Evolutionary conservation across 1,140 invertebrate genomes (phyloP).

Genomic region (Zaprionus camerounensis): DNA sequence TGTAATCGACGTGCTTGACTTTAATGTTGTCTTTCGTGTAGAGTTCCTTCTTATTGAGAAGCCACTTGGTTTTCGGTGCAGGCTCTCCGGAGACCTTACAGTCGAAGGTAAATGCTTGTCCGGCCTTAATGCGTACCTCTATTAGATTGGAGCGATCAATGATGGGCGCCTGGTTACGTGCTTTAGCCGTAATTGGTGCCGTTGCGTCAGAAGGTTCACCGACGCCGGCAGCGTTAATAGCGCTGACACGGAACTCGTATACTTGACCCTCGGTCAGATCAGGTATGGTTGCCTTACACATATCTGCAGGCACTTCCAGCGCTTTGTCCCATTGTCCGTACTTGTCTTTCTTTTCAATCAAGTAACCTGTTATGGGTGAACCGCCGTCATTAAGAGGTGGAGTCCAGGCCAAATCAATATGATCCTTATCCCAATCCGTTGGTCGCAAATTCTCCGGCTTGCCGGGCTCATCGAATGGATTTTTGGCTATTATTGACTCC

Average conservation of each 20-base stretch:
- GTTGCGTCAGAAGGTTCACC: slow-evolving; percentile 97
- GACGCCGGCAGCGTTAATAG: slow-evolving; percentile 96
- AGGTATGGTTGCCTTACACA: slow-evolving; percentile 93
- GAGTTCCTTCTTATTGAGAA: slow-evolving; percentile 90
- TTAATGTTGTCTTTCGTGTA: slow-evolving; percentile 89
- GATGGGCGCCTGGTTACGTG: slow-evolving; percentile 96
- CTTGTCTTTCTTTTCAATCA: slow-evolving; percentile 97
- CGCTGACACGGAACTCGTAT: slow-evolving; percentile 95
- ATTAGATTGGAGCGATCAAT: slow-evolving; percentile 94
- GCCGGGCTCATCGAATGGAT: slow-evolving; percentile 98
- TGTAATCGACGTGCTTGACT: slow-evolving; percentile 92
- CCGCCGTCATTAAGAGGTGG: slow-evolving; percentile 93
- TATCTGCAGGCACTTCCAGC: slow-evolving; percentile 88
- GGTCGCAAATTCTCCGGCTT: slow-evolving; percentile 95
- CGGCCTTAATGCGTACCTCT: slow-evolving; percentile 96
- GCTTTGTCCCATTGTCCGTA: slow-evolving; percentile 95
- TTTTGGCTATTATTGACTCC: slow-evolving; percentile 95
- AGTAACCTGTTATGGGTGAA: slow-evolving; percentile 93
- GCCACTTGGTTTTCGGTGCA: slow-evolving; percentile 95
- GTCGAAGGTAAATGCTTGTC: slow-evolving; percentile 88
- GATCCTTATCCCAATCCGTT: slow-evolving; percentile 98
- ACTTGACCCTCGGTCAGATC: slow-evolving; percentile 95
- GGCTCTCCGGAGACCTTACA: slow-evolving; percentile 95
- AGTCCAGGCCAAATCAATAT: slow-evolving; percentile 95
- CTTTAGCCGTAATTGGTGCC: slow-evolving; percentile 96